phyloP scores from a whole-genome alignment of 2,113 vertebrate genomes.

The Nothobranchius furzeri region DNA sequence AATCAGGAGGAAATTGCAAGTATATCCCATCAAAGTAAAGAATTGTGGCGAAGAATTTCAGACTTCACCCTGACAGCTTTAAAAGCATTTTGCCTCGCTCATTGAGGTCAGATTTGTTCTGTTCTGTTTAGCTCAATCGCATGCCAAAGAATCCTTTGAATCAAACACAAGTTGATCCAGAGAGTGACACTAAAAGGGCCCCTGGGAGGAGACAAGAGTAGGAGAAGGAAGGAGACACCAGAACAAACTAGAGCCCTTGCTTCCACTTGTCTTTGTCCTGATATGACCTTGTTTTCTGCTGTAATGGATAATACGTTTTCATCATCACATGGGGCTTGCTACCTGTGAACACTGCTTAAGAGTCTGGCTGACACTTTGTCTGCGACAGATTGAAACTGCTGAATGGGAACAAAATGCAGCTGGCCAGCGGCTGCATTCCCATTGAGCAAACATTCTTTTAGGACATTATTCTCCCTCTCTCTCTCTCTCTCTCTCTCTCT shows the following conservation, averaged over 20 bases:
- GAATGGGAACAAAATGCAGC: slow-evolving; percentile 50
- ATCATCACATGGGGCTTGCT: slow-evolving; percentile 49
- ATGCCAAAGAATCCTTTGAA: slow-evolving; percentile 61
- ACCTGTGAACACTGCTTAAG: slow-evolving; percentile 41
- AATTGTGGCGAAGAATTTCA: slow-evolving; percentile 41
- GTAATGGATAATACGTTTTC: slow-evolving; percentile 38
- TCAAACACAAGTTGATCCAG: slow-evolving; percentile 72
- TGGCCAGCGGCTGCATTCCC: slow-evolving; percentile 39
- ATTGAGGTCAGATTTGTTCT: slow-evolving; percentile 55
- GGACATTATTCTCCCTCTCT: background rate
- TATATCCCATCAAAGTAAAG: slow-evolving; percentile 51
- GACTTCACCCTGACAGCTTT: slow-evolving; percentile 31
- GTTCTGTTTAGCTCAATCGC: slow-evolving; percentile 45
- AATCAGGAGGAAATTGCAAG: slow-evolving; percentile 47
- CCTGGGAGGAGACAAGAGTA: slow-evolving; percentile 66
- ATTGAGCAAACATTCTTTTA: slow-evolving; percentile 8
- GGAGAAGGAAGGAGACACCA: slow-evolving; percentile 4
- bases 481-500: too few species aligned
- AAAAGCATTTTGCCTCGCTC: slow-evolving; percentile 25
- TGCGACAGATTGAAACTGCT: slow-evolving; percentile 57
- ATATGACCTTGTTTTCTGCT: slow-evolving; percentile 34
- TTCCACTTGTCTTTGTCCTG: slow-evolving; percentile 45
- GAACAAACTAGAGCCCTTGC: slow-evolving; percentile 18
- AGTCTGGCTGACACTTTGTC: slow-evolving; percentile 52
- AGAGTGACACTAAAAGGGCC: slow-evolving; percentile 62